Base-by-base conservation (phyloP, 2,113 vertebrate species). In the Pseudopipra pipra region DNA sequence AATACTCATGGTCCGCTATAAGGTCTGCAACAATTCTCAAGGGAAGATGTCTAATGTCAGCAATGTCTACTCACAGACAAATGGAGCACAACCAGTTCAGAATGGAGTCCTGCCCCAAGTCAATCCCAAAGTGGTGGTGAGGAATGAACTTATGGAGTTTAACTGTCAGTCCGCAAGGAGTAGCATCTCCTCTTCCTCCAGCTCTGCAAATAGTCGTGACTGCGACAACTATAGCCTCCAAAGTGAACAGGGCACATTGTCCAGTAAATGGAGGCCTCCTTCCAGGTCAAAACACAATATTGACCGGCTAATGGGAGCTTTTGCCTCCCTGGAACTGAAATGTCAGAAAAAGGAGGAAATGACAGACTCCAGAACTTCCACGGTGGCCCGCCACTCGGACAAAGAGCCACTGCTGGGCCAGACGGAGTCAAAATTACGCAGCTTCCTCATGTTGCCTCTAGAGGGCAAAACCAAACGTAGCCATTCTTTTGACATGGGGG, bases 401-500 rank as follows among this genome's bases (percentile, higher is more conserved):
- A 98, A 99, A 97, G 99, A 99, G 98, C 99, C 99, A 11, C 97
- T 99, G 94, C 97, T 99, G 67, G 99, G 99, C 84, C 98, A 98
- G 41, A 97, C 98, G 0, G 98, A 99, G 61, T 98, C 98, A 84
- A 98, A 98, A 93, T 98, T 99, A 90, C 98, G 98, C 83, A 99
- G 99, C 87, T 98, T 99, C 71, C 98, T 99, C 31, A 98, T 98
- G 72, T 96, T 99, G 94, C 99, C 99, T 72, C 97, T 99, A 97
- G 99, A 99, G 95, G 98, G 98, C 54, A 99, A 98, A 97, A 98
- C 99, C 94, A 99, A 98, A 95, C 98, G 99, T 97, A 99, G 99
- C 97, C 99, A 99, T 96, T 99, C 99, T 25, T 99, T 99, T 74
- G 99, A 99, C 97, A 99, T 99, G 98, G 99, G 99, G 73, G 99